These are phyloP conservation scores for Drosophila histrio DNA, from an alignment of 2,888 invertebrate species.

Conservation along the genomic window DNA sequence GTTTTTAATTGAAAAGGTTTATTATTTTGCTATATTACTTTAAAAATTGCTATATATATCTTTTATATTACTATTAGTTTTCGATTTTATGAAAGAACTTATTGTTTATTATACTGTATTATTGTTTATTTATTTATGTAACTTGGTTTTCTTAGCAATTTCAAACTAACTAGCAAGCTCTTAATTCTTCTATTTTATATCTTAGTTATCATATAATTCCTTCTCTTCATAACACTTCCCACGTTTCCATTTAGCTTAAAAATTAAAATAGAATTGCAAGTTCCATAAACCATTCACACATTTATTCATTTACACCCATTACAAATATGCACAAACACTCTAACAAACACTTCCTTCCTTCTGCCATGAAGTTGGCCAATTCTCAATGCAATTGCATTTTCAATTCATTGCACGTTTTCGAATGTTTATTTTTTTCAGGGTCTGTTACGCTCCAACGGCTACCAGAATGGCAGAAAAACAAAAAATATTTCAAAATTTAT, in stretches of 20 bases:
- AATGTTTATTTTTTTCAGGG: constrained; percentile 32
- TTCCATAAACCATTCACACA: not conserved
- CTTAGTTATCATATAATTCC: too few relatives aligned
- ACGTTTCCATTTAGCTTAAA: too few relatives aligned
- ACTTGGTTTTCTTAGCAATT: too few relatives aligned
- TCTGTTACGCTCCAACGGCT: constrained; percentile 50
- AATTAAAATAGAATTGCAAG: not conserved
- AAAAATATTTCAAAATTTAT: constrained; percentile 61
- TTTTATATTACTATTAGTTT: not conserved
- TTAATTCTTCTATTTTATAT: too few relatives aligned
- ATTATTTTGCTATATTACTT: not conserved
- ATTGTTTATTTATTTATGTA: too few relatives aligned
- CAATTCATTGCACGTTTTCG: constrained; percentile 48
- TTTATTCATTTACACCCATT: not conserved
- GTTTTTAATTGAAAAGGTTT: not conserved
- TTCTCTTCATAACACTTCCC: too few relatives aligned
- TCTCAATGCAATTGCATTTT: constrained; percentile 27
- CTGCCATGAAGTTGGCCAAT: constrained; percentile 10
- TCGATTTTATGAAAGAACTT: too few relatives aligned
- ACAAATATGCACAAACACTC: not conserved
- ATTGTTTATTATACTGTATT: too few relatives aligned
- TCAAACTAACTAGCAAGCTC: too few relatives aligned
- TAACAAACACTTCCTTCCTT: not conserved
- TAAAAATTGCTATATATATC: not conserved
- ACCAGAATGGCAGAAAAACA: constrained; percentile 10